Evolutionary conservation across 1,140 invertebrate genomes (phyloP).

Genomic region (Drosophila saltans): DNA sequence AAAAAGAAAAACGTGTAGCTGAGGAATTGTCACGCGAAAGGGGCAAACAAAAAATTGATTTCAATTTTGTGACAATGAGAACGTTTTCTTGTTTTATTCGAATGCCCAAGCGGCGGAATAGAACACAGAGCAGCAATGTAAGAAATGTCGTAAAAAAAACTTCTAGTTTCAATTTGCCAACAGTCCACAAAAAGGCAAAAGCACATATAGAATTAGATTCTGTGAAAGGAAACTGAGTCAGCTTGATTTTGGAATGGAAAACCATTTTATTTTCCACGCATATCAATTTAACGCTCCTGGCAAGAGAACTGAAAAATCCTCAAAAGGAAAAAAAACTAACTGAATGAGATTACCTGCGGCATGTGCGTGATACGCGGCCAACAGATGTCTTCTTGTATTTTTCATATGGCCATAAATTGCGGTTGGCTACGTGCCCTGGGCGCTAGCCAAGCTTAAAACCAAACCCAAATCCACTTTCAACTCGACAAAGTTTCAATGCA

Average conservation of each 20-base stretch:
- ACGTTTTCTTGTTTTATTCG: conserved; percentile 48
- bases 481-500: conserved; percentile 26
- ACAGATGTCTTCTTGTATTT: conserved; percentile 27
- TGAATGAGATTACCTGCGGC: conserved; percentile 42
- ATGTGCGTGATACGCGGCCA: conserved; percentile 37
- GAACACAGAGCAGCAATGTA: background rate
- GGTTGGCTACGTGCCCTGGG: conserved; percentile 54
- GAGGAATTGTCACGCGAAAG: conserved; percentile 52
- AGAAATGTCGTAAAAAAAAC: conserved; percentile 54
- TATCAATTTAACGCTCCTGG: conserved; percentile 61
- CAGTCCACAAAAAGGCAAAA: no score
- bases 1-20: conserved; percentile 60
- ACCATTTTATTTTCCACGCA: conserved; percentile 55
- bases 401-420: conserved; percentile 57
- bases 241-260: conserved; percentile 35
- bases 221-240: background rate
- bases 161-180: background rate
- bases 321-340: conserved; percentile 1
- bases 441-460: background rate
- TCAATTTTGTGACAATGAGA: conserved; percentile 55
- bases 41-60: conserved; percentile 44
- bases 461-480: conserved; percentile 29
- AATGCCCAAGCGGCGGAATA: conserved; percentile 31
- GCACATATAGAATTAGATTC: no score
- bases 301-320: background rate